Percentiles rank a stretch among this genome's conserved stretches.
These are phyloP conservation scores for Ectemnius lituratus DNA, from an alignment of 2,888 invertebrate genomes.

Conservation along the genomic window DNA sequence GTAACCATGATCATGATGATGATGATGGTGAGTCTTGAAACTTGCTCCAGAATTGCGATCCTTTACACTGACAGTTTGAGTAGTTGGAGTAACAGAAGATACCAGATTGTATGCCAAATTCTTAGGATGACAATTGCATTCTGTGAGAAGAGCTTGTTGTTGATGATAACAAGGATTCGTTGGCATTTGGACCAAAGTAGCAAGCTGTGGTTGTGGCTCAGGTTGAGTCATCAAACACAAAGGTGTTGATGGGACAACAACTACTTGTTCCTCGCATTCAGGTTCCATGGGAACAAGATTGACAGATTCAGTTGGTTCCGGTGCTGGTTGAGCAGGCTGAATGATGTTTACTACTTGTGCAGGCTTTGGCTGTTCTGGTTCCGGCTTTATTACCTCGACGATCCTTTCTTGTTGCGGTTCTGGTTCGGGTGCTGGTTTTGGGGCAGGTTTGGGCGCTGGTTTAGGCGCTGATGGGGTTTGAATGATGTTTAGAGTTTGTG, in stretches of 20 bases:
- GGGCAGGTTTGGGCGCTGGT: not conserved
- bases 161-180: not conserved
- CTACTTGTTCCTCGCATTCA: not conserved
- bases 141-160: not conserved
- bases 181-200: not conserved
- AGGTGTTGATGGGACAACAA: not conserved
- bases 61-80: not conserved
- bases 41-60: not conserved
- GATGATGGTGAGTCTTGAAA: constrained; percentile 1
- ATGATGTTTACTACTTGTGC: not conserved
- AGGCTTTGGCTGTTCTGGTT: not conserved
- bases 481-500: not conserved
- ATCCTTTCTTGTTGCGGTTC: not conserved
- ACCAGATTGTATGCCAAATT: not conserved
- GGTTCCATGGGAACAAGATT: not conserved
- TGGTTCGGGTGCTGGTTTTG: not conserved
- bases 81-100: not conserved
- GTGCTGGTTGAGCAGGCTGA: not conserved
- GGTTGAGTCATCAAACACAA: not conserved
- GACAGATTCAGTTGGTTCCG: not conserved
- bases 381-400: not conserved
- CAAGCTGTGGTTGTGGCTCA: not conserved
- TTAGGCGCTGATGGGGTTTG: not conserved
- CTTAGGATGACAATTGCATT: not conserved
- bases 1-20: not conserved